A percentile compares a stretch with the other conserved stretches of the same genome.
phyloP scores from a whole-genome alignment of 2,797 vertebrate species.

The Rhynchonycteris naso region DNA sequence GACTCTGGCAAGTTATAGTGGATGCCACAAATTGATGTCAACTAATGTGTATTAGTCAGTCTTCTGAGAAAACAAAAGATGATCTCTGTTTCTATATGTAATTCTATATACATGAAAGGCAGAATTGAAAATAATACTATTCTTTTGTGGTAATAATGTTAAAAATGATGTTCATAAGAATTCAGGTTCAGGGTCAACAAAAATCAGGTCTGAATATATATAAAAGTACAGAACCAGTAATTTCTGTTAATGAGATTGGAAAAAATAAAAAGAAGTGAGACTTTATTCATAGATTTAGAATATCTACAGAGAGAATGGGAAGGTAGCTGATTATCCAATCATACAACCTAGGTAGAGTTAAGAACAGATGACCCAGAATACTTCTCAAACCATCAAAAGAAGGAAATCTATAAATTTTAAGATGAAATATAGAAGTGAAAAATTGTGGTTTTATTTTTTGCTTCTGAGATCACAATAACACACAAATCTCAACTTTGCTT shows the following conservation, averaged over 20 bases:
- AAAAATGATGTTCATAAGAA: not conserved
- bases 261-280: not conserved
- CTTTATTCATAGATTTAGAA: not conserved
- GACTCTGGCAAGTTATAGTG: not conserved
- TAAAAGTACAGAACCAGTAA: not conserved
- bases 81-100: not conserved
- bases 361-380: not conserved
- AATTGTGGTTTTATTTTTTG: not conserved
- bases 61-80: constrained; percentile 27
- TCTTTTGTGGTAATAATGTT: not conserved
- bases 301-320: not conserved
- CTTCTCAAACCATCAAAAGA: not conserved
- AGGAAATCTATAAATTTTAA: not conserved
- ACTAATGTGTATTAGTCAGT: not conserved
- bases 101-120: not conserved
- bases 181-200: not conserved
- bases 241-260: not conserved
- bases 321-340: not conserved
- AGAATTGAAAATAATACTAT: not conserved
- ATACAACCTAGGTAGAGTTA: not conserved
- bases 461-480: not conserved
- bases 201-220: not conserved
- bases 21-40: not conserved
- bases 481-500: not conserved
- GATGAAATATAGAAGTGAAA: not conserved